Conservation (phyloP, 2,113 vertebrate species). For the Rhinichthys klamathensis region DNA sequence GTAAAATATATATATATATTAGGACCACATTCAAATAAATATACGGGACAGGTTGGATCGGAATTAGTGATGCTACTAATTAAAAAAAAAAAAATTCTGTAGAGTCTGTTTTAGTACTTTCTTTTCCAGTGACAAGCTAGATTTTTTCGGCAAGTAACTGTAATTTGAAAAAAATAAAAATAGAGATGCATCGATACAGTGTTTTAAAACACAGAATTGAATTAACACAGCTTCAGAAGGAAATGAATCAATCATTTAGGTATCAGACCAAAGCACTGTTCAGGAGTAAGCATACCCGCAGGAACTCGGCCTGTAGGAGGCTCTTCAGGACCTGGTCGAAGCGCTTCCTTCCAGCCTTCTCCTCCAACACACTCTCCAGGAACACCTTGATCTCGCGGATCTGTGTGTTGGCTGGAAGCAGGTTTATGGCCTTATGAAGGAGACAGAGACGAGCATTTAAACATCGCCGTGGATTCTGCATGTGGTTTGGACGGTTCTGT, state of each 20-base stretch:
- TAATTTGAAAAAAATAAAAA: neutral
- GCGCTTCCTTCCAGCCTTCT: slow-evolving; percentile 92
- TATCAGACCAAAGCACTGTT: neutral
- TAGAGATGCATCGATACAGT: neutral
- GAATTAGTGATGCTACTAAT: neutral
- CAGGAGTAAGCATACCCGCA: slow-evolving; percentile 79
- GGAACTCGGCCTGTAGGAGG: slow-evolving; percentile 95
- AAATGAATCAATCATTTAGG: neutral
- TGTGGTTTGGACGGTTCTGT: neutral
- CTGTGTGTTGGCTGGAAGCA: slow-evolving; percentile 96
- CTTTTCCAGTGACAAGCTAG: neutral
- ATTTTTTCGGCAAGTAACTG: neutral
- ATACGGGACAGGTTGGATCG: neutral
- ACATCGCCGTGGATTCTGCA: neutral
- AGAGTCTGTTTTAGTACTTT: neutral
- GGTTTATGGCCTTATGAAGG: slow-evolving; percentile 86
- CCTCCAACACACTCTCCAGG: slow-evolving; percentile 96
- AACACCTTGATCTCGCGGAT: slow-evolving; percentile 94
- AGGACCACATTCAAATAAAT: neutral
- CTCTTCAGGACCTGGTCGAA: slow-evolving; percentile 97
- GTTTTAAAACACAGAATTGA: neutral
- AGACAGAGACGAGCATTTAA: neutral
- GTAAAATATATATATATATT: no score
- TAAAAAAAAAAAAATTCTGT: neutral
- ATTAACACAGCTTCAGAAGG: no score